Evolutionary conservation across 2,888 invertebrate species (phyloP).

Genomic region (Monoplex corrugatus): DNA sequence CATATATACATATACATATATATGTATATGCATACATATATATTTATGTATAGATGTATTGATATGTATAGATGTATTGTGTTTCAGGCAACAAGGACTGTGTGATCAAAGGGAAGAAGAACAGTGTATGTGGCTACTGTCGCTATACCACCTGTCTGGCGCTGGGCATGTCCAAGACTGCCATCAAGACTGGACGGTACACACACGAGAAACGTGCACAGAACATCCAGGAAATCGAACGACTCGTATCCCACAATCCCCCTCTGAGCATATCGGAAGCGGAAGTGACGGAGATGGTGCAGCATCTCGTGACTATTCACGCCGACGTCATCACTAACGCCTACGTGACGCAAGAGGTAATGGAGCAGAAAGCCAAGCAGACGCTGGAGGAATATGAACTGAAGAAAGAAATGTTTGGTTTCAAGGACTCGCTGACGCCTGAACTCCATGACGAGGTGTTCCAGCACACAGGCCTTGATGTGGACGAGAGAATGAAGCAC

Average conservation of each 20-base stretch:
- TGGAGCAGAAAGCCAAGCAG: background rate
- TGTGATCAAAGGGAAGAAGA: slow-evolving; percentile 68
- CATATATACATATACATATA: too few species aligned
- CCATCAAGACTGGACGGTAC: slow-evolving; percentile 80
- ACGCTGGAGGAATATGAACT: slow-evolving; percentile 32
- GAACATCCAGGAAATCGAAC: slow-evolving; percentile 77
- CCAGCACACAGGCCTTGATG: slow-evolving; percentile 41
- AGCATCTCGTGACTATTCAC: slow-evolving; percentile 11
- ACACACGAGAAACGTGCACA: slow-evolving; percentile 77
- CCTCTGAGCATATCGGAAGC: slow-evolving; percentile 20
- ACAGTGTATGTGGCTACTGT: slow-evolving; percentile 75
- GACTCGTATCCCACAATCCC: too few species aligned
- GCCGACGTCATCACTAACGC: slow-evolving; percentile 30
- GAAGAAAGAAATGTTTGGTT: slow-evolving; percentile 42
- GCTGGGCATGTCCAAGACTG: slow-evolving; percentile 79
- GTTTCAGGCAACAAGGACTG: slow-evolving; percentile 68
- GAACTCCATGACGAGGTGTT: slow-evolving; percentile 48
- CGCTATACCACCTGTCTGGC: slow-evolving; percentile 75
- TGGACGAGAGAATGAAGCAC: slow-evolving; percentile 38
- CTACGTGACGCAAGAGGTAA: background rate
- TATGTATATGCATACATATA: too few species aligned
- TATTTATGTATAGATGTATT: too few species aligned
- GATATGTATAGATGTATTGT: too few species aligned
- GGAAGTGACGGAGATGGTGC: slow-evolving; percentile 36
- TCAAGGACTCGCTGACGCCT: slow-evolving; percentile 3